Conservation (phyloP, 92 coral and sea anemone genomes). For the Phymanthus crucifer region DNA sequence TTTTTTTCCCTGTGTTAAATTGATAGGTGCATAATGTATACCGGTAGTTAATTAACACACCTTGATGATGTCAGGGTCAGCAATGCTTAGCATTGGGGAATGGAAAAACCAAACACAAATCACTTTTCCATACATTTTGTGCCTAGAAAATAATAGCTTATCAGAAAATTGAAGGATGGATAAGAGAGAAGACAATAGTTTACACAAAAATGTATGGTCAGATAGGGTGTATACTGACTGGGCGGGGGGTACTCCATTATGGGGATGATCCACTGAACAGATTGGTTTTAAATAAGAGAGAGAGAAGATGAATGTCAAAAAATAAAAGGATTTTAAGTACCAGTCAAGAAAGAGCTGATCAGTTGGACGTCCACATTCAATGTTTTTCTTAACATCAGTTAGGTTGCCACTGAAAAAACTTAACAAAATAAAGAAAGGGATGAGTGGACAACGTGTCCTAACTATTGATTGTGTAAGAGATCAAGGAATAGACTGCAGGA, state of each 20-base stretch:
- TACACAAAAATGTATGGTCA: not conserved
- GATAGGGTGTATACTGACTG: no score
- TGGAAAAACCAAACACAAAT: slow-evolving; percentile 58
- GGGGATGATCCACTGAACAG: no score
- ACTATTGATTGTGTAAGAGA: no score
- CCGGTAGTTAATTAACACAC: no score
- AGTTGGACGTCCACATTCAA: slow-evolving; percentile 31
- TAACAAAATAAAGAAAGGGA: not conserved
- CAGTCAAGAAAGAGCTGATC: slow-evolving; percentile 56
- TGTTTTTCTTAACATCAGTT: slow-evolving; percentile 26
- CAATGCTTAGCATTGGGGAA: slow-evolving; percentile 37
- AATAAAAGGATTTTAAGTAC: slow-evolving; percentile 8
- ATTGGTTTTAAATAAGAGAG: not conserved
- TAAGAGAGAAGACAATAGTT: no score
- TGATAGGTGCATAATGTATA: no score
- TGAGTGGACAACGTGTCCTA: not conserved
- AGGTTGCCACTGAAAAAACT: slow-evolving; percentile 64
- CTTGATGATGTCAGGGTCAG: slow-evolving; percentile 54
- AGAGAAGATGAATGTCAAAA: not conserved
- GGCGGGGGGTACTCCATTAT: no score
- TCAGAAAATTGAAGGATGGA: not conserved
- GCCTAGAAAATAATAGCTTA: slow-evolving; percentile 27
- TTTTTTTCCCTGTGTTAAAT: no score
- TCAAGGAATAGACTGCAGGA: no score
- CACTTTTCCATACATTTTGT: slow-evolving; percentile 54